Percentiles rank a stretch among this genome's conserved stretches.
phyloP scores from a whole-genome alignment of 2,113 vertebrate genomes.

The Pica pica region DNA sequence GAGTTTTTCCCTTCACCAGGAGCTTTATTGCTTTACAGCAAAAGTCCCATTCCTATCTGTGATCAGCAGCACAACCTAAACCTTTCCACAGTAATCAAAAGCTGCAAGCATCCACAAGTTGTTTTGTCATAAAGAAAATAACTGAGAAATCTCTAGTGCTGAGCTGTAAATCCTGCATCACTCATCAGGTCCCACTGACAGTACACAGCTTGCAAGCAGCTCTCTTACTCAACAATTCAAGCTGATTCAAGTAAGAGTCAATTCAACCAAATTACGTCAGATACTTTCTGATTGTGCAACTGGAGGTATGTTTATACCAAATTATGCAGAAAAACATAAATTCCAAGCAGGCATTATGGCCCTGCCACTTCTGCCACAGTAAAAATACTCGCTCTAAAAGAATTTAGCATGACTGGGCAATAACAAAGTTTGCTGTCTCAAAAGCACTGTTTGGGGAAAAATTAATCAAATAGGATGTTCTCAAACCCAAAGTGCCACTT shows the following conservation, averaged over 20 bases:
- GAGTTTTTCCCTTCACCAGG: not conserved
- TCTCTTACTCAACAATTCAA: not conserved
- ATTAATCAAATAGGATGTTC: conserved; percentile 19
- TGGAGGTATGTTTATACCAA: not conserved
- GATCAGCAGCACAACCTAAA: not conserved
- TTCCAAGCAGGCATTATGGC: not conserved
- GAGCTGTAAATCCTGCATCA: not conserved
- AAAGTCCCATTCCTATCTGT: not conserved
- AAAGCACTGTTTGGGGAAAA: conserved; percentile 3
- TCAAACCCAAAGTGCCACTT: not conserved
- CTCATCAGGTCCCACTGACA: not conserved
- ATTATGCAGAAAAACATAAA: not conserved
- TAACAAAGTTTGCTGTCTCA: not conserved
- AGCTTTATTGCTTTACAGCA: not conserved
- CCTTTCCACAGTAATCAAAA: not conserved
- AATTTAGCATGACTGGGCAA: not conserved
- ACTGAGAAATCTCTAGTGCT: not conserved
- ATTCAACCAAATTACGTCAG: not conserved
- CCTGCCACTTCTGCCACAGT: not conserved
- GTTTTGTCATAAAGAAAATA: not conserved
- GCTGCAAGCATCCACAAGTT: not conserved
- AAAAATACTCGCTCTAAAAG: not conserved
- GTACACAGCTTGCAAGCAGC: not conserved
- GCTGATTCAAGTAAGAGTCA: not conserved
- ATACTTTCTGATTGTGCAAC: not conserved